Evolutionary conservation across 2,797 vertebrate genomes (phyloP).

Genomic region (Protosalanx chinensis): DNA sequence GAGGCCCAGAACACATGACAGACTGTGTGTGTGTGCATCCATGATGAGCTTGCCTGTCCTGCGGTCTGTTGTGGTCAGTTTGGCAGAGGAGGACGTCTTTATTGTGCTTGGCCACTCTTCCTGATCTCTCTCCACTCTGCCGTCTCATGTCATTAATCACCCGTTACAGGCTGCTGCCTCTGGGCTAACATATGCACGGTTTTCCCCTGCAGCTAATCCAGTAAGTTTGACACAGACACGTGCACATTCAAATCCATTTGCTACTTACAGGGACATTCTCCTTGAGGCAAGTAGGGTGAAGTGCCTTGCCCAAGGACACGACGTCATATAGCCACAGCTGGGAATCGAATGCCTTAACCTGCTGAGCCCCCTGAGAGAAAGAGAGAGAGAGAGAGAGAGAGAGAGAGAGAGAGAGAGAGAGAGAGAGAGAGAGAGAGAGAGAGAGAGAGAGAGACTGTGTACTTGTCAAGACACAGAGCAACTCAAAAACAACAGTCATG

Average conservation of each 20-base stretch:
- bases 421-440: background rate
- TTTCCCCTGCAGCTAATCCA: constrained; percentile 42
- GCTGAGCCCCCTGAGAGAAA: no score
- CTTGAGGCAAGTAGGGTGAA: no score
- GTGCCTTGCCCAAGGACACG: no score
- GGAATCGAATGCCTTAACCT: no score
- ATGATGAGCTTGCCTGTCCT: constrained; percentile 10
- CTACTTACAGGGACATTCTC: no score
- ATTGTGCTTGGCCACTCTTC: constrained; percentile 58
- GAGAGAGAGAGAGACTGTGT: constrained; percentile 22
- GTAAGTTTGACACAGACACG: constrained; percentile 17
- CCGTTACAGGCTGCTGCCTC: constrained; percentile 44
- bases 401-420: no score
- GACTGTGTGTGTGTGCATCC: no score
- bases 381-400: no score
- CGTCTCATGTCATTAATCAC: constrained; percentile 68
- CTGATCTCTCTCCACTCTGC: constrained; percentile 52
- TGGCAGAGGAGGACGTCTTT: constrained; percentile 19
- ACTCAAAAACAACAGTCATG: constrained; percentile 7
- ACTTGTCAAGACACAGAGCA: constrained; percentile 14
- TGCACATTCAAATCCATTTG: background rate
- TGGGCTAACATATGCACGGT: constrained; percentile 53
- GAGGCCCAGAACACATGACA: no score
- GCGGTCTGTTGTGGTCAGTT: constrained; percentile 24
- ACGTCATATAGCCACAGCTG: no score